Evolutionary conservation across 2,113 vertebrate genomes (phyloP), one percentile per base, ranked within the genome.

Genomic region (Calyptommatus sinebrachiatus): DNA sequence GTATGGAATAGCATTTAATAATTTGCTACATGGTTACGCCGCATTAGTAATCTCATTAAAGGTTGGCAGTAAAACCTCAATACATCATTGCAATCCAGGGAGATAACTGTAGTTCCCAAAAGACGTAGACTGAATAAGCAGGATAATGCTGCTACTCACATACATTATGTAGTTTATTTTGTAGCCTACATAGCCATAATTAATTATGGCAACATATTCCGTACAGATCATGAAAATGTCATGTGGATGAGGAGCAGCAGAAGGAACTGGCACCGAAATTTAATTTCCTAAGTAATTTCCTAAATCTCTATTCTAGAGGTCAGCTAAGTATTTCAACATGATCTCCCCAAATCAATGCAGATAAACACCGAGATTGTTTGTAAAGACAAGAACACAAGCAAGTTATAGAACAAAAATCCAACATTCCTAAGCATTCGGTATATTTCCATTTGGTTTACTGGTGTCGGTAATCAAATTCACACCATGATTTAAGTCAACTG

Each of bases 61-160:
- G 57, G 71, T 3, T 31, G 61, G 78, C 57, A 79, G 81, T 45
- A 21, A 29, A 0, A 24, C 14, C 68, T 82, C 60, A 68, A 85
- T 76, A 61, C 60, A 88, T 79, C 83, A 82, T 50, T n/a, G n/a
- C 12, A 35, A 71, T 53, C 48, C 28, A 80, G 71, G 71, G 74
- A 80, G 71, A 68, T 77, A n/a, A 62, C 68, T 60, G 1, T 71
- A 67, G 71, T 79, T 81, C 82, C 84, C 82, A 0, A 5, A 28
- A 80, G 21, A 78, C 65, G 7, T 57, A 4, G 61, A 87, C 62
- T n/a, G 70, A 79, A 60, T 16, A 46, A n/a, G 21, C 31, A 50
- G 80, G 79, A 71, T 31, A 69, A 73, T 12, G 62, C 76, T 73
- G 70, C 63, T 26, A 63, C 80, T 85, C 31, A 0, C 9, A 26